Evolutionary conservation across 2,888 invertebrate species (phyloP).

Genomic region (Hirtodrosophila trivittata): DNA sequence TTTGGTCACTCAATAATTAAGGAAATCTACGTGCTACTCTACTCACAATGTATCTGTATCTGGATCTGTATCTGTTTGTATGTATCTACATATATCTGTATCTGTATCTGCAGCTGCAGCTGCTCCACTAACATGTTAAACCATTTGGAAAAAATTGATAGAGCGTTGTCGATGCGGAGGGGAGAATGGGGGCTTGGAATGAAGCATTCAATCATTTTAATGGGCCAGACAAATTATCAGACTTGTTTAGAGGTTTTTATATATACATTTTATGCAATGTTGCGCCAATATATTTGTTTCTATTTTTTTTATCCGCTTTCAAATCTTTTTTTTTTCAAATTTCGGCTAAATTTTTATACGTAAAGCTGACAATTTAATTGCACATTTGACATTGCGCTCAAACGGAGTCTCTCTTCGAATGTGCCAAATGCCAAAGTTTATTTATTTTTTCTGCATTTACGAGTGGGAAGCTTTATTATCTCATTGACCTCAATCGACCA

Average conservation of each 20-base stretch:
- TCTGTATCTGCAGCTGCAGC: conserved; percentile 36
- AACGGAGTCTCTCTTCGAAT: conserved; percentile 43
- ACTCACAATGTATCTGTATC: background rate
- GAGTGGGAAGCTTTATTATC: conserved; percentile 70
- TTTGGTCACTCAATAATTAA: conserved; percentile 59
- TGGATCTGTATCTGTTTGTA: conserved; percentile 8
- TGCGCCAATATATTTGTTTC: background rate
- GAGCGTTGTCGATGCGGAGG: conserved; percentile 32
- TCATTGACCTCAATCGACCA: conserved; percentile 67
- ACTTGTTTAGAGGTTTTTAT: conserved; percentile 16
- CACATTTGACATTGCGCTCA: conserved; percentile 69
- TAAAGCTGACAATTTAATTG: conserved; percentile 74
- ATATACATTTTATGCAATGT: too few relatives aligned
- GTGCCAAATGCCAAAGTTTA: conserved; percentile 25
- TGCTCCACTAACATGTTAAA: conserved; percentile 66
- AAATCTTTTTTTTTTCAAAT: conserved; percentile 21
- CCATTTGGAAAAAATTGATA: conserved; percentile 45
- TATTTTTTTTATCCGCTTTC: conserved; percentile 12
- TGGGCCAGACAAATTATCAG: conserved; percentile 45
- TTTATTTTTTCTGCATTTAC: too few relatives aligned
- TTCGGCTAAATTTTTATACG: conserved; percentile 30
- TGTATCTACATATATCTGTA: background rate
- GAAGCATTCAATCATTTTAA: conserved; percentile 55
- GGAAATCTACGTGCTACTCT: conserved; percentile 47
- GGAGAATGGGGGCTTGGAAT: too few relatives aligned